Conservation (phyloP, 1,140 invertebrate species). For the Drosophila nasuta region DNA sequence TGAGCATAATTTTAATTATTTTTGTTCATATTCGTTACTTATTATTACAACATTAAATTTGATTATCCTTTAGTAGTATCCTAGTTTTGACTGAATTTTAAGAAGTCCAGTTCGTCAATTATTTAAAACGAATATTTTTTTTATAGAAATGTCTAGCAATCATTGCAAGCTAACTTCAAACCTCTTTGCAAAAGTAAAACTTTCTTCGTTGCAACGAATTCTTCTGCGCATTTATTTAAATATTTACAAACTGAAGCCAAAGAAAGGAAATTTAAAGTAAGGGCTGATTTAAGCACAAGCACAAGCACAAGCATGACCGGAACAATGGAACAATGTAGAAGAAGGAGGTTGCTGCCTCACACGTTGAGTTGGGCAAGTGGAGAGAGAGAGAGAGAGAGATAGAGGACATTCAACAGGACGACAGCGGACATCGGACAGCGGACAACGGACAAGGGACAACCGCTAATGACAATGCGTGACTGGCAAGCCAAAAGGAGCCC, state of each 20-base stretch:
- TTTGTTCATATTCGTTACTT: too few species aligned
- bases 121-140: too few species aligned
- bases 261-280: neutral
- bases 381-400: neutral
- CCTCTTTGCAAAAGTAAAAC: too few species aligned
- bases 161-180: too few species aligned
- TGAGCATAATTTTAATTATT: too few species aligned
- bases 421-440: constrained; percentile 26
- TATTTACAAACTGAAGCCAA: neutral
- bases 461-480: constrained; percentile 75
- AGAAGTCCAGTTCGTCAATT: too few species aligned
- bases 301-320: neutral
- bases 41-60: too few species aligned
- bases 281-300: neutral
- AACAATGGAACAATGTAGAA: too few species aligned
- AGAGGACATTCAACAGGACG: constrained; percentile 13
- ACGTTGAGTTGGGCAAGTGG: neutral
- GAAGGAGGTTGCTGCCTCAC: neutral
- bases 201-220: too few species aligned
- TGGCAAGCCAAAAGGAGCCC: constrained; percentile 56
- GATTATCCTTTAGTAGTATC: too few species aligned
- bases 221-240: neutral
- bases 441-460: constrained; percentile 31
- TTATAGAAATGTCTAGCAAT: too few species aligned
- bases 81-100: too few species aligned